These are phyloP conservation scores for Cylloceria caligata DNA, from an alignment of 2,888 invertebrate species.

Conservation along the genomic window DNA sequence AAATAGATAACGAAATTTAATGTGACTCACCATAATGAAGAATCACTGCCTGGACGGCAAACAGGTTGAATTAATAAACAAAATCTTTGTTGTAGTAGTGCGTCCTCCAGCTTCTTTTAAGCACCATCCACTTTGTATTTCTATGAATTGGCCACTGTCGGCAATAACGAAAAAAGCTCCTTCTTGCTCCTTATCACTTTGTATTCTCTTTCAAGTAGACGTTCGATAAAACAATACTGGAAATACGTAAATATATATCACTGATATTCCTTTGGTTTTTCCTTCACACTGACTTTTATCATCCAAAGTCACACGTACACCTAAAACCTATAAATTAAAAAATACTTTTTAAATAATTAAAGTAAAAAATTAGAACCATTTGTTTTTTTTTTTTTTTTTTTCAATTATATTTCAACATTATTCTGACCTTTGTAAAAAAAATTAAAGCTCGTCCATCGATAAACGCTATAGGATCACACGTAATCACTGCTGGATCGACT, in stretches of 20 bases:
- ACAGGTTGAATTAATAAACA: conserved; percentile 64
- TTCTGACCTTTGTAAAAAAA: conserved; percentile 70
- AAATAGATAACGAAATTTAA: conserved; percentile 1
- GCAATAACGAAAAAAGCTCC: conserved; percentile 48
- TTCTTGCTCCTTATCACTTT: conserved; percentile 23
- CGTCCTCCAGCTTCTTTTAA: conserved; percentile 49
- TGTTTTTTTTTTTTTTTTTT: not conserved
- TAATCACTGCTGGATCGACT: conserved; percentile 66
- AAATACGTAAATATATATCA: conserved; percentile 71
- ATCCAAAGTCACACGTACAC: conserved; percentile 67
- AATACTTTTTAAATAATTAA: not conserved
- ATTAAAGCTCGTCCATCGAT: conserved; percentile 58
- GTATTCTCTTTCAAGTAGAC: conserved; percentile 47
- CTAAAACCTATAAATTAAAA: conserved; percentile 64
- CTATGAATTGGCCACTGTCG: conserved; percentile 45
- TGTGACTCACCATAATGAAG: conserved; percentile 79
- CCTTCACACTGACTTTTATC: conserved; percentile 62
- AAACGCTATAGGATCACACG: conserved; percentile 64
- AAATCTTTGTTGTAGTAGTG: conserved; percentile 41
- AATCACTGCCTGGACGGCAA: conserved; percentile 77
- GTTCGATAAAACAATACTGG: conserved; percentile 67
- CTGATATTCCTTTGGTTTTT: conserved; percentile 77
- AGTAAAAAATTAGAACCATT: not conserved
- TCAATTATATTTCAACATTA: not conserved
- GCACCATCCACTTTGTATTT: conserved; percentile 63